Conservation (phyloP, 2,888 invertebrate species). For the Luperina nickerlii region DNA sequence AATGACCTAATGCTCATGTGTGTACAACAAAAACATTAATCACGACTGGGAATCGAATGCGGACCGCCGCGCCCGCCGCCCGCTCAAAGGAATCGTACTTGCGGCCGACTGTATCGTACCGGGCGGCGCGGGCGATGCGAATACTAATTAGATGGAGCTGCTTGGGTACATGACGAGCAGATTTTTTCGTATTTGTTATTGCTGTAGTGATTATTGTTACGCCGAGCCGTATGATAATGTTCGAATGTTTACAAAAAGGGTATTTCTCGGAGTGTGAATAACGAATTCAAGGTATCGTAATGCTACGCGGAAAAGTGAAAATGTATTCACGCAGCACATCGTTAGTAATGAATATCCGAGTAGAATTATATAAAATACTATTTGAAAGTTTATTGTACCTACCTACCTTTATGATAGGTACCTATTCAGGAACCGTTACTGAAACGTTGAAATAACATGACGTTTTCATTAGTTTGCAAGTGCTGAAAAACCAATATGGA, state of each 20-base stretch:
- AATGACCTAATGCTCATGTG: slow-evolving; percentile 26
- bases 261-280: neutral
- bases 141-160: slow-evolving; percentile 16
- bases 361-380: neutral
- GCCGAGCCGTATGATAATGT: neutral
- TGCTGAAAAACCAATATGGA: neutral
- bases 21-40: slow-evolving; percentile 61
- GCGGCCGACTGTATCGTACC: no score
- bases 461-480: neutral
- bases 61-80: slow-evolving; percentile 20
- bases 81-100: slow-evolving; percentile 39
- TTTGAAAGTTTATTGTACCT: neutral
- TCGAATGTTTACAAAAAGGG: neutral
- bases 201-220: neutral
- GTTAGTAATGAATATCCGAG: neutral
- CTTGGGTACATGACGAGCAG: neutral
- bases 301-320: neutral
- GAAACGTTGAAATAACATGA: neutral
- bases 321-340: neutral
- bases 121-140: slow-evolving; percentile 8
- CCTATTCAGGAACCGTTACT: neutral
- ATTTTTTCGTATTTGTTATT: neutral
- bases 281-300: neutral
- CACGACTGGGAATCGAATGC: slow-evolving; percentile 59
- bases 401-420: neutral